Evolutionary conservation across 2,797 vertebrate genomes (phyloP).

Genomic region (Parauchenoglanis punctatus): DNA sequence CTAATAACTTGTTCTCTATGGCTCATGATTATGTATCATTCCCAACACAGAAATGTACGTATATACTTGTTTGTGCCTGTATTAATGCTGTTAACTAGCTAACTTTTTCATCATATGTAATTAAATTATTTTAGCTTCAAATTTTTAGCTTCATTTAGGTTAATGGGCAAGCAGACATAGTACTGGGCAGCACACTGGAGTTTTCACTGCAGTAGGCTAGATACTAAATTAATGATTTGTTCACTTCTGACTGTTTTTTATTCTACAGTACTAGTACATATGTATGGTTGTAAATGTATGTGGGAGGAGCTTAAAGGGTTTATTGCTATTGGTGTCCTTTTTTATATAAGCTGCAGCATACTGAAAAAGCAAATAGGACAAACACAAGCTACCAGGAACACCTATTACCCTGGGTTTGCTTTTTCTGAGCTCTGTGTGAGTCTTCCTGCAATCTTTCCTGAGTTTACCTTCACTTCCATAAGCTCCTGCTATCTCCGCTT

Average conservation of each 20-base stretch:
- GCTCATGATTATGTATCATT: background rate
- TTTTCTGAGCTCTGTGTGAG: background rate
- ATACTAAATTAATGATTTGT: background rate
- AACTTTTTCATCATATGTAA: background rate
- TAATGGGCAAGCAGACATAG: background rate
- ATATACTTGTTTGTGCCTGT: background rate
- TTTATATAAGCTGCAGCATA: background rate
- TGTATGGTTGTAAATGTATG: background rate
- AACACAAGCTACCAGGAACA: background rate
- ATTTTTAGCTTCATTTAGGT: background rate
- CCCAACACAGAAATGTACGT: background rate
- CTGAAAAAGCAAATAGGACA: background rate
- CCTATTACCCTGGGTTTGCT: background rate
- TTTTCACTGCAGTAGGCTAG: background rate
- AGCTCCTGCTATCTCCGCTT: background rate
- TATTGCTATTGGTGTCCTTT: background rate
- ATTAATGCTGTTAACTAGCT: background rate
- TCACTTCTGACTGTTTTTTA: background rate
- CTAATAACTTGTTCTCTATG: background rate
- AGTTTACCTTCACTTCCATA: background rate
- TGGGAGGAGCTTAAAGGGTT: background rate
- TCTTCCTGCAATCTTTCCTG: background rate
- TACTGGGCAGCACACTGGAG: background rate
- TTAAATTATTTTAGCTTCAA: background rate
- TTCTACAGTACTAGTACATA: background rate